A percentile compares a stretch with the other conserved stretches of the same genome.
phyloP scores from a whole-genome alignment of 1,140 invertebrate species.

The Maniola jurtina region DNA sequence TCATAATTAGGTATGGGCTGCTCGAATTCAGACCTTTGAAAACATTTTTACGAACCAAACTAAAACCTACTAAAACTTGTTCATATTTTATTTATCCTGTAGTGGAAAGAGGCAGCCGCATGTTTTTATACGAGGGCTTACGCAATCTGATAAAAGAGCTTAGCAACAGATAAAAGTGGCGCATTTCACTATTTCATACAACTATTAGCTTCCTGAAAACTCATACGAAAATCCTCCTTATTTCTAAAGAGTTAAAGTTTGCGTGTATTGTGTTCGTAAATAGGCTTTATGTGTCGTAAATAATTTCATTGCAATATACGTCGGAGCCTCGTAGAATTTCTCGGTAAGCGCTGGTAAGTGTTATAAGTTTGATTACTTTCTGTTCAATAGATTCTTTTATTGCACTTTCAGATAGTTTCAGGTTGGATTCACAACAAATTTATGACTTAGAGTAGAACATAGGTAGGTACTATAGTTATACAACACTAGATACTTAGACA shows the following conservation, averaged over 20 bases:
- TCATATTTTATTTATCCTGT: conserved; percentile 16
- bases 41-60: background rate
- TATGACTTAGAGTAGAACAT: no score
- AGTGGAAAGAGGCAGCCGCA: background rate
- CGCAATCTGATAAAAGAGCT: conserved; percentile 31
- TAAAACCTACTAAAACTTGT: background rate
- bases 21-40: background rate
- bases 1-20: background rate
- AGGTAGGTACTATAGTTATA: no score
- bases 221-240: conserved; percentile 8
- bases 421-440: no score
- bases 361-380: conserved; percentile 12
- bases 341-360: conserved; percentile 24
- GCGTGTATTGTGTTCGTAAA: background rate
- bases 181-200: conserved; percentile 25
- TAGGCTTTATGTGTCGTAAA: conserved; percentile 4
- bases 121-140: conserved; percentile 19
- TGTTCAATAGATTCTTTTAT: conserved; percentile 13
- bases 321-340: conserved; percentile 7
- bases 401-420: background rate
- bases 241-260: background rate
- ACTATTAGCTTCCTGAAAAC: conserved; percentile 8
- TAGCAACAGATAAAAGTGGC: conserved; percentile 26
- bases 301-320: background rate
- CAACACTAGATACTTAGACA: no score